Evolutionary conservation across 2,888 invertebrate species (phyloP).

Genomic region (Troides helena): DNA sequence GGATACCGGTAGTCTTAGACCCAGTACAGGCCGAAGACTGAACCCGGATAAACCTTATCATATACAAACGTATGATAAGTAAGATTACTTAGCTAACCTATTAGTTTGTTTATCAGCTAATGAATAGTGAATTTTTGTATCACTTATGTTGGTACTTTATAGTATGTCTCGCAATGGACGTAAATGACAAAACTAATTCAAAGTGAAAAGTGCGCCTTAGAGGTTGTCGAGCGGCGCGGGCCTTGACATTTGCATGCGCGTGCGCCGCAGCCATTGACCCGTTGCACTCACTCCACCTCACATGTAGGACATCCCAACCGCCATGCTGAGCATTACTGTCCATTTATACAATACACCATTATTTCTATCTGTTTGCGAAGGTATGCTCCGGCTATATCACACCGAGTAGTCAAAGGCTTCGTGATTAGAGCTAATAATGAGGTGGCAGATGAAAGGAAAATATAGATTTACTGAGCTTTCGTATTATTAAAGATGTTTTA

Average conservation of each 20-base stretch:
- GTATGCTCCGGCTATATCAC: constrained; percentile 62
- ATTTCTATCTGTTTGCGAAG: constrained; percentile 60
- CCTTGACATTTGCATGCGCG: constrained; percentile 69
- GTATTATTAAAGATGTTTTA: not conserved
- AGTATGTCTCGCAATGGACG: not conserved
- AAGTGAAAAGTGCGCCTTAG: constrained; percentile 33
- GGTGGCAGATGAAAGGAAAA: constrained; percentile 42
- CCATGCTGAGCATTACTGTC: constrained; percentile 52
- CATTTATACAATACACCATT: constrained; percentile 69
- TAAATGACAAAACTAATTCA: constrained; percentile 17
- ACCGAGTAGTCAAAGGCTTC: constrained; percentile 55
- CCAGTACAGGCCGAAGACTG: no score
- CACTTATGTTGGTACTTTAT: not conserved
- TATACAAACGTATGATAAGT: no score
- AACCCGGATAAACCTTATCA: no score
- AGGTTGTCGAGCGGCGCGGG: constrained; percentile 41
- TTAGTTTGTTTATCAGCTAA: not conserved
- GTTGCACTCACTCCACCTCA: constrained; percentile 51
- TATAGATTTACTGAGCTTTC: constrained; percentile 12
- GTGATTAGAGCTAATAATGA: constrained; percentile 59
- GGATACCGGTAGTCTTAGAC: no score
- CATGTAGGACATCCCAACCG: constrained; percentile 52
- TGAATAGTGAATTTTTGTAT: not conserved
- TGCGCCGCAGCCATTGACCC: constrained; percentile 59
- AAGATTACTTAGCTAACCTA: no score